A percentile compares a stretch with the other conserved stretches of the same genome.
These are phyloP conservation scores for Tipula helvola DNA, from an alignment of 2,888 invertebrate species.

Conservation along the genomic window DNA sequence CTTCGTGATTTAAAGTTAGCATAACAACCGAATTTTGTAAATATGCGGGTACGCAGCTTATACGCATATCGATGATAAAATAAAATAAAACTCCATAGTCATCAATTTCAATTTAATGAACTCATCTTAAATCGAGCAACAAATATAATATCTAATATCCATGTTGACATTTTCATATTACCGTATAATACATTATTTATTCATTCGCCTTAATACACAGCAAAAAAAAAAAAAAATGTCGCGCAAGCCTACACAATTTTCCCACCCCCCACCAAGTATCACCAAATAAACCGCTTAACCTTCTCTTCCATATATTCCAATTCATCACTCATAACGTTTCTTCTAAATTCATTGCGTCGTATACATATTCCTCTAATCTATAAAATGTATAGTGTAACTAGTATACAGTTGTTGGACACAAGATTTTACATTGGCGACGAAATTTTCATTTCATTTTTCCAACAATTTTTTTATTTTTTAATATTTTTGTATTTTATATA, in stretches of 20 bases:
- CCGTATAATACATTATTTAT: not conserved
- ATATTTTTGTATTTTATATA: not conserved
- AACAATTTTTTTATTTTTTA: not conserved
- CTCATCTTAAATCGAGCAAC: not conserved
- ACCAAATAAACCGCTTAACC: no score
- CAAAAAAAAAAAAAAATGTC: no score
- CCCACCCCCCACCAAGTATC: no score
- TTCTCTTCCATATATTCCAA: no score
- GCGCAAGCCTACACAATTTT: no score
- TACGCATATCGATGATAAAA: not conserved
- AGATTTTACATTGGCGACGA: not conserved
- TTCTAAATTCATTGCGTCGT: no score
- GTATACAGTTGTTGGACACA: not conserved
- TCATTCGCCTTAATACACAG: not conserved
- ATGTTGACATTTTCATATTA: not conserved
- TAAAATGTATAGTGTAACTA: not conserved
- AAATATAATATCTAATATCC: not conserved
- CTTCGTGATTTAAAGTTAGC: no score
- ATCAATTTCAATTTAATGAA: not conserved
- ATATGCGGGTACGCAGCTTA: no score
- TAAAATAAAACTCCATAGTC: not conserved
- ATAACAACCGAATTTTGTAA: no score
- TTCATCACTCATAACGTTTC: no score
- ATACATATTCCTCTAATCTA: not conserved
- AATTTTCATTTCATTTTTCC: not conserved